A percentile compares a stretch with the other conserved stretches of the same genome.
phyloP scores from a whole-genome alignment of 2,113 vertebrate genomes.

The Cathartes aura region DNA sequence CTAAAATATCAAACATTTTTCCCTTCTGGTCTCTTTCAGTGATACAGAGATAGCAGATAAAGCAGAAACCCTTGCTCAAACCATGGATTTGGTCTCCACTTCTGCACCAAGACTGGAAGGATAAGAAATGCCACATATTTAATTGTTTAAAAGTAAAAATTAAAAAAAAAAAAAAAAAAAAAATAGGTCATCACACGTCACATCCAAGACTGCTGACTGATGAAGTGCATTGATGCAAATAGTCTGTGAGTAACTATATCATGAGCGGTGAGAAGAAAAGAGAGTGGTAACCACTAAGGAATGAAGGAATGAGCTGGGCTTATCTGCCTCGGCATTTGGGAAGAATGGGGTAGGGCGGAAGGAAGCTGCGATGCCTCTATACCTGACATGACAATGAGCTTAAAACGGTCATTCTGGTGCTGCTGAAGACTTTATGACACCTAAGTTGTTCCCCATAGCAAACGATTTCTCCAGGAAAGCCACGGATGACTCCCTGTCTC shows the following conservation, averaged over 20 bases:
- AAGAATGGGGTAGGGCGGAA: not conserved
- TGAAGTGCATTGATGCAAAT: not conserved
- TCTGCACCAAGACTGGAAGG: not conserved
- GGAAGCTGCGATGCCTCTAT: not conserved
- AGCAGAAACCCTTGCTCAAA: not conserved
- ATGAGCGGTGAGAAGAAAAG: not conserved
- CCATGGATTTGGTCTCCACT: not conserved
- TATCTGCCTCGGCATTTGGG: not conserved
- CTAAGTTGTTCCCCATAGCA: not conserved
- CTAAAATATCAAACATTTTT: not conserved
- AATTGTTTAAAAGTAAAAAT: too few relatives aligned
- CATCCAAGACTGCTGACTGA: not conserved
- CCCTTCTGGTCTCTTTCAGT: not conserved
- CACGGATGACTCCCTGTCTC: not conserved
- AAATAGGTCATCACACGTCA: not conserved
- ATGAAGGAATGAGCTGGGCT: not conserved
- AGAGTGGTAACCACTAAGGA: not conserved
- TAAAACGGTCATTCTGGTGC: not conserved
- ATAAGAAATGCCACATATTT: not conserved
- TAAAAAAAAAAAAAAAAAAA: not conserved
- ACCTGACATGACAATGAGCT: not conserved
- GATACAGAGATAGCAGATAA: not conserved
- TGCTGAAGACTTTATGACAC: not conserved
- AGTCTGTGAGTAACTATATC: not conserved
- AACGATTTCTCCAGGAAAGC: not conserved